Conservation (phyloP, 2,888 invertebrate species). For the Phasia obesa region DNA sequence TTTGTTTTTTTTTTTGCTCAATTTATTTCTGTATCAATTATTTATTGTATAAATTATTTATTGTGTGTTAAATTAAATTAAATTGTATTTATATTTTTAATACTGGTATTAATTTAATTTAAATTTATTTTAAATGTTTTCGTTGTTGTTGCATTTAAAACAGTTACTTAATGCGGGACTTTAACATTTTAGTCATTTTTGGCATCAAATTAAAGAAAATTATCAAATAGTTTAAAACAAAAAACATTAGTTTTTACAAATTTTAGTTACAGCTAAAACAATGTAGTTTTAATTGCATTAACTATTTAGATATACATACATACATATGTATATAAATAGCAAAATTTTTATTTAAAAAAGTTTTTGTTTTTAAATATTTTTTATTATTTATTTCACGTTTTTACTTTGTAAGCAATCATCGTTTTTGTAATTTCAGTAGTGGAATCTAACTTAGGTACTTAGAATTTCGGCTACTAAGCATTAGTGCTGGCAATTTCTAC, state of each 20-base stretch:
- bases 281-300: too few species aligned
- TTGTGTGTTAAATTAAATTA: conserved; percentile 19
- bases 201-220: neutral
- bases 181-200: neutral
- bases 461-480: too few species aligned
- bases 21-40: conserved; percentile 19
- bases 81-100: conserved; percentile 17
- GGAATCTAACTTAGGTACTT: too few species aligned
- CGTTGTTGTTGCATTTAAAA: neutral
- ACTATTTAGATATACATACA: too few species aligned
- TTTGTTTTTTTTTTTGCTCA: neutral
- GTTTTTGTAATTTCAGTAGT: too few species aligned
- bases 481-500: too few species aligned
- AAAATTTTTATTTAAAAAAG: too few species aligned
- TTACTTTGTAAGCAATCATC: too few species aligned
- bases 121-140: conserved; percentile 28
- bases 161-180: conserved; percentile 18
- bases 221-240: neutral
- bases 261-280: too few species aligned
- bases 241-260: neutral
- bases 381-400: too few species aligned
- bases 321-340: too few species aligned
- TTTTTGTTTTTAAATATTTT: too few species aligned
- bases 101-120: conserved; percentile 16
- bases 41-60: conserved; percentile 12